Evolutionary conservation across 2,888 invertebrate species (phyloP), one percentile per base, ranked within the genome.

Genomic region (Dryomyza anilis): DNA sequence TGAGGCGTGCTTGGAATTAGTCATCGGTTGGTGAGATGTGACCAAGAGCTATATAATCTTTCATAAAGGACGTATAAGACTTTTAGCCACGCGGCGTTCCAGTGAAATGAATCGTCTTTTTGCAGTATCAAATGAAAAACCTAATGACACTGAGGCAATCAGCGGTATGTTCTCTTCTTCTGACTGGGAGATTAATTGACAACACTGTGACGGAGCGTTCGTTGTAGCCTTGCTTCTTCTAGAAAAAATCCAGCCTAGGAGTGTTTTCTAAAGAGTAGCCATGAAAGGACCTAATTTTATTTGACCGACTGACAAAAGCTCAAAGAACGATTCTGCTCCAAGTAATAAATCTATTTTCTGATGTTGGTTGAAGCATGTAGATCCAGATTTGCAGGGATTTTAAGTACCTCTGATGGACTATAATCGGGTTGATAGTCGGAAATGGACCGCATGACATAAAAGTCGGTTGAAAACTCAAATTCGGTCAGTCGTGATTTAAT

Each of bases 201-300:
- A 56, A 10, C 5, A 21, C 16, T 21, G 19, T 4, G 3, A 7
- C 14, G 10, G 3, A 14, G 21, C 3, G 8, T 56, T 39, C 12
- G 7, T 5, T 14, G 7, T 23, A 14, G 56, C 3, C 23, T 33
- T 30, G 43, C 8, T 60, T 56, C 33, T 63, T 1, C 65, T 50
- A 23, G 65, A 65, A 12, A 65, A 23, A 29, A 67, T 57, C 67
- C 65, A 67, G 10, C 61, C 67, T 12, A 65, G 3, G n/a, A n/a
- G n/a, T n/a, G n/a, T n/a, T n/a, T n/a, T n/a, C n/a, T n/a, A n/a
- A n/a, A n/a, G n/a, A n/a, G 66, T 56, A 5, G 66, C 59, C 1
- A 59, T 12, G 5, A 12, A 39, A 12, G 59, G 46, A 43, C 59
- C 43, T 8, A 52, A 39, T 39, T 63, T 46, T 16, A 66, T 63